Conservation (phyloP, 2,888 invertebrate species). For the Athalia rosae region DNA sequence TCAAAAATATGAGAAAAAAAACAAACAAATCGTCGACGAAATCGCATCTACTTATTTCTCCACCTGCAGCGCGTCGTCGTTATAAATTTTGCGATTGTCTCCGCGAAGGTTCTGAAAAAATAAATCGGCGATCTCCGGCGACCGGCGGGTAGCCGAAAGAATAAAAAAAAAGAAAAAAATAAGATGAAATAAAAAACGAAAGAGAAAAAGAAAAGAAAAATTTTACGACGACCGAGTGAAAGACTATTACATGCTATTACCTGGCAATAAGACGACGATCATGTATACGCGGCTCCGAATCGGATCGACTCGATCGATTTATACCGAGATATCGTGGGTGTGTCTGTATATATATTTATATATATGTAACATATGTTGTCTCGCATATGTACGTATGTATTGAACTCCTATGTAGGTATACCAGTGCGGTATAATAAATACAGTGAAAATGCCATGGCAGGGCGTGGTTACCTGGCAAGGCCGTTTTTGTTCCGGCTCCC, state of each 20-base stretch:
- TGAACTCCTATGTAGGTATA: neutral
- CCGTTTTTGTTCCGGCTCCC: constrained; percentile 69
- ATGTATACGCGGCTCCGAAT: too few species aligned
- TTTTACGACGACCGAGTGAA: too few species aligned
- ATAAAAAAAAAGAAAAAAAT: neutral
- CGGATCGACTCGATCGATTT: too few species aligned
- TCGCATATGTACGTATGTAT: too few species aligned
- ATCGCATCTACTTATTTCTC: neutral
- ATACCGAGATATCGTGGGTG: constrained; percentile 16
- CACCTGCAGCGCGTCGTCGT: neutral
- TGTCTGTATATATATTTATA: neutral
- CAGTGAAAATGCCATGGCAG: constrained; percentile 65
- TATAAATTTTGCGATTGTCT: too few species aligned
- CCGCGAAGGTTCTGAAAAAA: neutral
- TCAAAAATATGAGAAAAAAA: neutral
- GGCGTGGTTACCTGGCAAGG: constrained; percentile 71
- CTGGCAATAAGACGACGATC: too few species aligned
- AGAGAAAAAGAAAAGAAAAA: constrained; percentile 9
- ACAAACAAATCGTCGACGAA: neutral
- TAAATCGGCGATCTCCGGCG: too few species aligned
- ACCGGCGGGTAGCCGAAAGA: neutral
- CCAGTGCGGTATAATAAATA: constrained; percentile 4
- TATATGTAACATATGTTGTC: neutral
- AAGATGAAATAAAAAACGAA: neutral
- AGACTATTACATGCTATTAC: too few species aligned